Evolutionary conservation across 2,797 vertebrate genomes (phyloP).

Genomic region (Lemur catta): DNA sequence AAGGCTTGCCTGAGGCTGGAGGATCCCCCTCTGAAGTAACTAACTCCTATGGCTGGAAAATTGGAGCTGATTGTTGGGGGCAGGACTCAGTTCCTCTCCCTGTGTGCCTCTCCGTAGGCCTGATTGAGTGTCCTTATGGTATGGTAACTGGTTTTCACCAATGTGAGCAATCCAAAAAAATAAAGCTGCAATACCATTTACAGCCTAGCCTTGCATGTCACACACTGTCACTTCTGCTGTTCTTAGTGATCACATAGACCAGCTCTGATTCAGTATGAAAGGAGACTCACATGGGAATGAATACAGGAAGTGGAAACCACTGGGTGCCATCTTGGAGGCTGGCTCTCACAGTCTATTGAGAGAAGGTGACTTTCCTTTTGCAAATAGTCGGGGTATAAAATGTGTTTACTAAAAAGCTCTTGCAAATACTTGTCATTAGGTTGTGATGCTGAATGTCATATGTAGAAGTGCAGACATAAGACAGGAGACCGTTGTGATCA

Average conservation of each 20-base stretch:
- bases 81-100: neutral
- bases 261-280: neutral
- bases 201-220: neutral
- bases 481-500: neutral
- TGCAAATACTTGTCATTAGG: neutral
- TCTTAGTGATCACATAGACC: neutral
- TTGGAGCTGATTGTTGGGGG: neutral
- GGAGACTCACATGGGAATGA: neutral
- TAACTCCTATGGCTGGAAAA: neutral
- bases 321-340: neutral
- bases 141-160: neutral
- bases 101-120: accelerated
- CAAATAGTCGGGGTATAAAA: neutral
- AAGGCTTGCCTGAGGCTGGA: neutral
- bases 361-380: neutral
- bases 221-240: neutral
- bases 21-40: neutral
- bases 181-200: neutral
- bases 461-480: neutral
- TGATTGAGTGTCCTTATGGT: neutral
- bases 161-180: neutral
- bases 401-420: neutral
- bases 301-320: neutral
- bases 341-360: neutral
- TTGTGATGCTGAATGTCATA: neutral